Evolutionary conservation across 2,797 vertebrate species (phyloP).

Genomic region (Sciaenops ocellatus): DNA sequence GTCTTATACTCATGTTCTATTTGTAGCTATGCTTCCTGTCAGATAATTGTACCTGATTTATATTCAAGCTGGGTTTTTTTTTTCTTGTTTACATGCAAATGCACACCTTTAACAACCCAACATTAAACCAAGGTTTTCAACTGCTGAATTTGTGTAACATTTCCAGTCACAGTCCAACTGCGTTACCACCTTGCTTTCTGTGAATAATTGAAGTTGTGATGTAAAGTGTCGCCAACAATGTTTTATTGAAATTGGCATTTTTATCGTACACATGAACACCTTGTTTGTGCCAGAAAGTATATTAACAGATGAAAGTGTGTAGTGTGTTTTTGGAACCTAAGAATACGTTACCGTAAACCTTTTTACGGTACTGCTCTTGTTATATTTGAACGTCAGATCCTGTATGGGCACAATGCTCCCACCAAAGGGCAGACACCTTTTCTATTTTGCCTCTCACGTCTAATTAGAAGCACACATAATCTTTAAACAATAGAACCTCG

Average conservation of each 20-base stretch:
- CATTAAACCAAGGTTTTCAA: constrained; percentile 27
- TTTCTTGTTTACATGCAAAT: constrained; percentile 63
- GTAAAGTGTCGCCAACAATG: constrained; percentile 43
- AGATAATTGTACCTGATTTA: constrained; percentile 64
- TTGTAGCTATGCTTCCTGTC: constrained; percentile 64
- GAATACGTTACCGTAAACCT: too few species aligned
- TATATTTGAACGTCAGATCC: background rate
- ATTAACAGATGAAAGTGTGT: constrained; percentile 2
- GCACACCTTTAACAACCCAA: constrained; percentile 33
- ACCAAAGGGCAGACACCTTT: background rate
- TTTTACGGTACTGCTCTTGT: too few species aligned
- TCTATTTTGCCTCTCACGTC: background rate
- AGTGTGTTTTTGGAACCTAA: too few species aligned
- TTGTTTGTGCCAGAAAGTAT: constrained; percentile 2
- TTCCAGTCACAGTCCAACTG: constrained; percentile 27
- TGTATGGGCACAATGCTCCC: background rate
- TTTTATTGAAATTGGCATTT: constrained; percentile 34
- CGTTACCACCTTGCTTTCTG: constrained; percentile 39
- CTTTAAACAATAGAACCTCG: background rate
- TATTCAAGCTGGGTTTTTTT: constrained; percentile 46
- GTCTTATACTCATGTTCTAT: constrained; percentile 62
- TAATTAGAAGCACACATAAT: background rate
- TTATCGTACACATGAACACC: constrained; percentile 14
- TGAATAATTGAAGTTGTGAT: constrained; percentile 50
- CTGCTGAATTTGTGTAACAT: constrained; percentile 35